Evolutionary conservation across 2,888 invertebrate genomes (phyloP), one percentile per base, ranked within the genome.

Genomic region (Anoplius nigerrimus): DNA sequence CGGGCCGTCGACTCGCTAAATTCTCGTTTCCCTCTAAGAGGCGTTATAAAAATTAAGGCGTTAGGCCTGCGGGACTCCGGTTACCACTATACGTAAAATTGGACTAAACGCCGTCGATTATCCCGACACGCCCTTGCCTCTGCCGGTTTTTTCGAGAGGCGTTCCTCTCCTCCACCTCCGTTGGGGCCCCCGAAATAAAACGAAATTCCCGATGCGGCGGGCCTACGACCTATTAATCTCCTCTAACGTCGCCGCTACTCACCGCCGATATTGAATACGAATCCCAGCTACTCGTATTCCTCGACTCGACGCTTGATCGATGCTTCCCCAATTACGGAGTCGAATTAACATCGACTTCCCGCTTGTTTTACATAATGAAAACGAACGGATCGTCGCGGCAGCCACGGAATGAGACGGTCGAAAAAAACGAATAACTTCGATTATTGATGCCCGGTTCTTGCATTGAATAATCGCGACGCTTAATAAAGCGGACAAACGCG

Each of bases 41-140:
- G 11, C 8, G 34, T 34, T 34, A 34, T 34, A 34, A 34, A 34
- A 34, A 34, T 34, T 3, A 34, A 34, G 34, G 34, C 34, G 34
- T 34, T 34, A 34, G 34, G 1, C 34, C n/a, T n/a, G n/a, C n/a
- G n/a, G 34, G 11, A 13, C 34, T 34, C 34, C 34, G 34, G 34
- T 34, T 34, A 11, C 34, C 34, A 34, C 34, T 34, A 34, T 6
- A 34, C 34, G 34, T 34, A 34, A 34, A 34, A 16, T 21, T 15
- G 34, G 57, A 42, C 62, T 63, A 34, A 20, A 43, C 21, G 15
- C 20, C 8, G 13, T 24, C 45, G 58, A 65, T 60, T 61, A 59
- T 57, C 34, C 48, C 43, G 72, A 66, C 72, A 75, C 75, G 72
- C 69, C 69, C 67, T 58, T 22, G n/a, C 34, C 6, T 6, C 63